These are phyloP conservation scores for Labeo rohita DNA, from an alignment of 2,113 vertebrate species.

Conservation along the genomic window DNA sequence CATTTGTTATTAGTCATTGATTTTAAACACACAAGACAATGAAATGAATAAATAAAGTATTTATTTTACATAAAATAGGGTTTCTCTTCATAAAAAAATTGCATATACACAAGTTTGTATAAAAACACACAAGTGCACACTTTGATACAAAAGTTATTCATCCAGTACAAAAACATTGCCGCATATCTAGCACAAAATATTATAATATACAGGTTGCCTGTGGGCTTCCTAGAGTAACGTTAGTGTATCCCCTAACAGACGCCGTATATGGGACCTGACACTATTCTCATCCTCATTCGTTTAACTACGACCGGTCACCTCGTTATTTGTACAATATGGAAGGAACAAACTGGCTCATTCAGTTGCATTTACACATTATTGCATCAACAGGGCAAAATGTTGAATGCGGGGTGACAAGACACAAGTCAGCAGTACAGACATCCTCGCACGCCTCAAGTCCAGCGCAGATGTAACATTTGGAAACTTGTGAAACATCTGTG, in stretches of 20 bases:
- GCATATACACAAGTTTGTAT: conserved; percentile 70
- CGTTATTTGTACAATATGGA: conserved; percentile 12
- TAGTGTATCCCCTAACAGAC: conserved; percentile 25
- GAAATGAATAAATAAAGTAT: conserved; percentile 77
- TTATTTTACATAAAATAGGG: conserved; percentile 83
- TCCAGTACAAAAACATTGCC: conserved; percentile 38
- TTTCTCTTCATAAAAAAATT: conserved; percentile 71
- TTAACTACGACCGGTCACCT: conserved; percentile 14
- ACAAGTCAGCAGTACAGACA: conserved; percentile 13
- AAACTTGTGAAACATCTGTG: conserved; percentile 1
- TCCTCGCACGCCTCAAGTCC: neutral
- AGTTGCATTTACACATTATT: conserved; percentile 11
- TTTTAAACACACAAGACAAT: conserved; percentile 27
- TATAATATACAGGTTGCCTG: conserved; percentile 32
- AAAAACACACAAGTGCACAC: conserved; percentile 76
- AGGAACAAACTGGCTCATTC: neutral
- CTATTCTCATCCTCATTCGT: conserved; percentile 1
- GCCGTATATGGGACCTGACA: conserved; percentile 9
- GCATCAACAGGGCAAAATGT: neutral
- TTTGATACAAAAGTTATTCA: conserved; percentile 55
- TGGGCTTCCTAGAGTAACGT: conserved; percentile 25
- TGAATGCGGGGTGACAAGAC: neutral
- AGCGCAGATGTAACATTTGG: neutral
- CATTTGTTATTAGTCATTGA: neutral
- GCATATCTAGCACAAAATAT: conserved; percentile 32